Base-by-base conservation (phyloP, 1,140 invertebrate species). In the Carcinoscorpius rotundicauda region DNA sequence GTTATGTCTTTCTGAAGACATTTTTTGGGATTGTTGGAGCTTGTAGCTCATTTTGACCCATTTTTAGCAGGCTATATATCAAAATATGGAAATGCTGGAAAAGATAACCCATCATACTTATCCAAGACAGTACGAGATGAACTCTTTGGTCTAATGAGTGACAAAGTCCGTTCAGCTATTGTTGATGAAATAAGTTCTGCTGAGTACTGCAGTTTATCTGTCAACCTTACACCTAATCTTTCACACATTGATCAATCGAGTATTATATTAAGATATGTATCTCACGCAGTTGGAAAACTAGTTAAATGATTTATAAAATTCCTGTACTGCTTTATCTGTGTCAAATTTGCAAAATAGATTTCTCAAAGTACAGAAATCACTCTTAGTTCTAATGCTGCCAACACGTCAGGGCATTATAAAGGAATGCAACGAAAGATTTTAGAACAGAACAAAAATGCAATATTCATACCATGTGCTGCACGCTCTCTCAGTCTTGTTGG, bases 1-100 rank as follows among this genome's bases (percentile, higher is more conserved):
- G 68, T 64, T 63, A 62, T 68, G 67, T 52, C 66, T 66, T 68
- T 72, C 53, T 66, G 52, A 63, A 66, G 67, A n/a, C 66, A 69
- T 65, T 72, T 66, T 66, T 58, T 70, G 49, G 57, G 68, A 48
- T 58, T 62, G 62, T 61, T 72, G 63, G 71, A 70, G n/a, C 62
- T 71, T 64, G 65, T 69, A 64, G 67, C 56, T n/a, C 64, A 66
- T 61, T 67, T 67, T 69, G 63, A 71, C 67, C 61, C 58, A 65
- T 69, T 67, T 69, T 67, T 67, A 67, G 68, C 63, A 71, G 61
- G 65, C 8, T 60, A 69, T 57, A 67, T 65, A 59, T 50, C 4
- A 4, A 60, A 60, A 29, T 50, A 60, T 62, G 55, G 60, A 8
- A 66, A 61, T 66, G 10, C 56, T 51, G 67, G 64, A 8, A 65